Evolutionary conservation across 2,888 invertebrate genomes (phyloP).

Genomic region (Ornithoptera priamus): DNA sequence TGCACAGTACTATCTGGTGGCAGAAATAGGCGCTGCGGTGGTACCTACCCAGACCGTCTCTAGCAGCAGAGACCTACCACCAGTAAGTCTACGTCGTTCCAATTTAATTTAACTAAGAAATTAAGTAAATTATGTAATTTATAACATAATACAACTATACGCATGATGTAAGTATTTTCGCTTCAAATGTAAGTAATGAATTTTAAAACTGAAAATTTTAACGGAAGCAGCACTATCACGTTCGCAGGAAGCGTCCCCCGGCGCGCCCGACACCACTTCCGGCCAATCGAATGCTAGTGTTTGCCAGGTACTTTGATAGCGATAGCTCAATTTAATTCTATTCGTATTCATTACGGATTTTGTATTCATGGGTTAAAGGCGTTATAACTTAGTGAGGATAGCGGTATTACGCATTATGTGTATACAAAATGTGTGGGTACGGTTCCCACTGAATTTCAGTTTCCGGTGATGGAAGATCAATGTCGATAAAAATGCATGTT

Average conservation of each 20-base stretch:
- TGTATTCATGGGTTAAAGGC: background rate
- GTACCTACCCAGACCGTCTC: no score
- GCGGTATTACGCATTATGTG: background rate
- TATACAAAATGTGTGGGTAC: background rate
- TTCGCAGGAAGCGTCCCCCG: conserved; percentile 14
- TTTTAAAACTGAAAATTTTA: conserved; percentile 11
- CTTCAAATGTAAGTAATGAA: background rate
- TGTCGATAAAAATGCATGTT: no score
- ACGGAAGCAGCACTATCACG: conserved; percentile 18
- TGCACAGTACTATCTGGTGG: no score
- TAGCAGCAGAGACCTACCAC: no score
- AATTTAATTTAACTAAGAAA: no score
- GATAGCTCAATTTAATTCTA: conserved; percentile 22
- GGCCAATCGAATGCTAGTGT: conserved; percentile 15
- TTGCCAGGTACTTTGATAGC: conserved; percentile 18
- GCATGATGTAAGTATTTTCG: background rate
- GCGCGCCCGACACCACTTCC: conserved; percentile 19
- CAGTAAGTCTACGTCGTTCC: no score
- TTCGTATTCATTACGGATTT: conserved; percentile 7
- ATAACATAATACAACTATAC: background rate
- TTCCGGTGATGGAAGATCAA: no score
- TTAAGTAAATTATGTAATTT: background rate
- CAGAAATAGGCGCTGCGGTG: no score
- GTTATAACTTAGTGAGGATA: no score
- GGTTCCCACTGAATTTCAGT: no score